These are phyloP conservation scores for Papilio gigon DNA, from an alignment of 2,888 invertebrate species.

Conservation along the genomic window DNA sequence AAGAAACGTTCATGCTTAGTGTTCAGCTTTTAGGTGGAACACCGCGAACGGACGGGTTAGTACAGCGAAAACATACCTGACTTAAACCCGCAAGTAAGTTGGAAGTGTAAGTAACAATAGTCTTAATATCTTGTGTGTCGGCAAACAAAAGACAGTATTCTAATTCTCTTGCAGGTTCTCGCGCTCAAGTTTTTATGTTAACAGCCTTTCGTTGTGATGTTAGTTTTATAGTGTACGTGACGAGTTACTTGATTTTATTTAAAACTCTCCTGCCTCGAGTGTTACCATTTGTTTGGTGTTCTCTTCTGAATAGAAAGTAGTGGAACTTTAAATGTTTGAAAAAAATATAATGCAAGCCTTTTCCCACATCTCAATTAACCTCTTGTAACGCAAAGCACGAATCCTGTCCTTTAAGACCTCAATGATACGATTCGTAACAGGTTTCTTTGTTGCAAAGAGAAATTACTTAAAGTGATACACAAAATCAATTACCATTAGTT, in stretches of 20 bases:
- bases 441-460: slow-evolving; percentile 45
- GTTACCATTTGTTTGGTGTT: slow-evolving; percentile 36
- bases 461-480: slow-evolving; percentile 57
- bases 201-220: slow-evolving; percentile 61
- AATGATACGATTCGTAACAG: slow-evolving; percentile 14
- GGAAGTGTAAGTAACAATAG: slow-evolving; percentile 28
- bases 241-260: slow-evolving; percentile 54
- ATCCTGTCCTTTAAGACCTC: slow-evolving; percentile 26
- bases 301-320: slow-evolving; percentile 30
- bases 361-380: slow-evolving; percentile 33
- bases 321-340: slow-evolving; percentile 20
- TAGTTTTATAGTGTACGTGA: slow-evolving; percentile 73
- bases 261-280: slow-evolving; percentile 43
- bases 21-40: too few relatives aligned
- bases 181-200: slow-evolving; percentile 65
- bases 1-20: too few relatives aligned
- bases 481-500: slow-evolving; percentile 73
- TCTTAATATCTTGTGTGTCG: slow-evolving; percentile 44
- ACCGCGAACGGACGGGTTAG: too few relatives aligned
- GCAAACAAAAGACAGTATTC: slow-evolving; percentile 53
- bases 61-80: slow-evolving; percentile 30
- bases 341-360: slow-evolving; percentile 2
- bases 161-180: slow-evolving; percentile 67
- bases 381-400: slow-evolving; percentile 38
- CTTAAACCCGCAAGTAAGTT: slow-evolving; percentile 22